phyloP scores from a whole-genome alignment of 2,888 invertebrate genomes.

The Athripsodes cinereus region DNA sequence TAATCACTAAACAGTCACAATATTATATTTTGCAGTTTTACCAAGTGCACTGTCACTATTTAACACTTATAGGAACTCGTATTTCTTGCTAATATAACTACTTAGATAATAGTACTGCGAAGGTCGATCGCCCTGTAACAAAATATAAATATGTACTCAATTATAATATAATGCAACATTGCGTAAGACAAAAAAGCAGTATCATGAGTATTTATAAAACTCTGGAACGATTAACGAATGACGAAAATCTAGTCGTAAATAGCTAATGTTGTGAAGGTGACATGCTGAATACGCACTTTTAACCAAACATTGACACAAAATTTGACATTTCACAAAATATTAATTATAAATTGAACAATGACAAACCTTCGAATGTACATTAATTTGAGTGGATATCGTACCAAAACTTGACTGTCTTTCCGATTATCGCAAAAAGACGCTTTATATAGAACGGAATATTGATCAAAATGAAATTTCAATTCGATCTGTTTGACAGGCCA shows the following conservation, averaged over 20 bases:
- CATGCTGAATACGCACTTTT: not conserved
- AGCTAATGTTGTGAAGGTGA: too few relatives aligned
- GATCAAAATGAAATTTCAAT: constrained; percentile 29
- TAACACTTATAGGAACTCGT: not conserved
- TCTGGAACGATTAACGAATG: not conserved
- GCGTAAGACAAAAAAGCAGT: constrained; percentile 21
- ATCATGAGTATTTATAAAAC: too few relatives aligned
- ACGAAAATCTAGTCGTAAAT: not conserved
- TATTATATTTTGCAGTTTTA: not conserved
- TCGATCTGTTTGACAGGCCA: constrained; percentile 49
- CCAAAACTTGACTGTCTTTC: constrained; percentile 47
- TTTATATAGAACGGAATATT: constrained; percentile 13
- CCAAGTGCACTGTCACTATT: not conserved
- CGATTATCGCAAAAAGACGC: constrained; percentile 28
- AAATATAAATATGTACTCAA: constrained; percentile 1
- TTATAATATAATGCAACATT: constrained; percentile 4
- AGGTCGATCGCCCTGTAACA: constrained; percentile 20
- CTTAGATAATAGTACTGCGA: constrained; percentile 13
- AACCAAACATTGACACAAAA: not conserved
- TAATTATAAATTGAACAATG: constrained; percentile 6
- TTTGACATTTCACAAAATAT: not conserved
- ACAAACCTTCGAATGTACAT: constrained; percentile 50
- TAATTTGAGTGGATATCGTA: constrained; percentile 53
- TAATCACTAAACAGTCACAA: constrained; percentile 4
- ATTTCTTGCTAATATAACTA: not conserved